These are phyloP conservation scores for Drosophila ezoana DNA, from an alignment of 2,888 invertebrate genomes.

Conservation along the genomic window DNA sequence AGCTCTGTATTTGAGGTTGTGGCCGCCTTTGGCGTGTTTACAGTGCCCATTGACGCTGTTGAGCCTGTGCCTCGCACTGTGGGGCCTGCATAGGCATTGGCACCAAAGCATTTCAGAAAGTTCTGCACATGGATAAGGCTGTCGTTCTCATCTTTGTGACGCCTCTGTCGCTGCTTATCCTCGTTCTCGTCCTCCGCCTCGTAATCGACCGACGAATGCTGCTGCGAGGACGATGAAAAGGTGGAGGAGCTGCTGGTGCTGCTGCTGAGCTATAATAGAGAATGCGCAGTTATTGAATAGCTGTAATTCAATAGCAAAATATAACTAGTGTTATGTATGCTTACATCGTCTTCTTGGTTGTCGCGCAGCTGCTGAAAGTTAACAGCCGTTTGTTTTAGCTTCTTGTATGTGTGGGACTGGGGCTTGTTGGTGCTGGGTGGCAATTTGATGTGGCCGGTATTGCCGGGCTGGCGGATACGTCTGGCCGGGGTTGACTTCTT, in stretches of 20 bases:
- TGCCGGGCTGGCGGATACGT: slow-evolving; percentile 23
- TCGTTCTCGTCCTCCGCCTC: slow-evolving; percentile 80
- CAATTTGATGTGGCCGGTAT: slow-evolving; percentile 16
- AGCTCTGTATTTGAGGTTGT: slow-evolving; percentile 41
- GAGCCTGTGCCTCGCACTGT: slow-evolving; percentile 13
- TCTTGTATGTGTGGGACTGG: slow-evolving; percentile 30
- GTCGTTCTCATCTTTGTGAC: slow-evolving; percentile 67
- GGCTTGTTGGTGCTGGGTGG: slow-evolving; percentile 16
- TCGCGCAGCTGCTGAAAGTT: slow-evolving; percentile 53
- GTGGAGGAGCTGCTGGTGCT: slow-evolving; percentile 62
- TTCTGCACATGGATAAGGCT: slow-evolving; percentile 80
- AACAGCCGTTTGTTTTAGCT: slow-evolving; percentile 42
- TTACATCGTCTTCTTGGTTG: slow-evolving; percentile 64
- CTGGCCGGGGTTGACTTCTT: slow-evolving; percentile 45
- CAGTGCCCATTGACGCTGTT: not conserved
- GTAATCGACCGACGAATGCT: slow-evolving; percentile 76
- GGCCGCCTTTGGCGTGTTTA: not conserved
- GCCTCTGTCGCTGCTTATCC: slow-evolving; percentile 59
- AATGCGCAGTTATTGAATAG: not conserved
- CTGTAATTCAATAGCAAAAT: no score
- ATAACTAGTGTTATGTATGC: not conserved
- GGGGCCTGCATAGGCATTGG: slow-evolving; percentile 53
- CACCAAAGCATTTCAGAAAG: slow-evolving; percentile 81
- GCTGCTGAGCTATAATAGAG: slow-evolving; percentile 55
- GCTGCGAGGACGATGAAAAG: slow-evolving; percentile 67